These are phyloP conservation scores for Stichopus horrens DNA, from an alignment of 53 echinoderm and acorn worm genomes.

Conservation along the genomic window DNA sequence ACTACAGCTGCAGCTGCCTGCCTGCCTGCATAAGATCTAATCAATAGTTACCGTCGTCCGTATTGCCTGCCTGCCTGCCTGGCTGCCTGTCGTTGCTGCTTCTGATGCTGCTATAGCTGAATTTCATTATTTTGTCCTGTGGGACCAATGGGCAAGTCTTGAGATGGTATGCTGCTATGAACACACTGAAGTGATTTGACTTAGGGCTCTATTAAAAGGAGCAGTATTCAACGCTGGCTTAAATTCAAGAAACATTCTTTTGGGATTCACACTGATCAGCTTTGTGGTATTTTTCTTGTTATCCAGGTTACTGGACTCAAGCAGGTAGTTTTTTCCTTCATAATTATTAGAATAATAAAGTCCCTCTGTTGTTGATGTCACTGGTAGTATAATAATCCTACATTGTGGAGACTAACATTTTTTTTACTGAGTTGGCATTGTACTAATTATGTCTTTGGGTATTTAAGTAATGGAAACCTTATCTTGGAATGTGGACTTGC, in stretches of 20 bases:
- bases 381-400: too few relatives aligned
- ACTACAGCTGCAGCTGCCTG: not conserved
- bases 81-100: too few relatives aligned
- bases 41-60: constrained; percentile 2
- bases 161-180: constrained; percentile 29
- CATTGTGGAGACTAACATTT: too few relatives aligned
- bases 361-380: too few relatives aligned
- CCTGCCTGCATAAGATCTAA: constrained; percentile 12
- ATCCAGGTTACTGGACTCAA: not conserved
- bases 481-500: too few relatives aligned
- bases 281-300: too few relatives aligned
- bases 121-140: constrained; percentile 31
- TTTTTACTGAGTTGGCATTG: too few relatives aligned
- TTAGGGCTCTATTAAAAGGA: constrained; percentile 1
- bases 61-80: not conserved
- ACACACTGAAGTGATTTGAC: not conserved
- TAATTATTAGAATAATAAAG: too few relatives aligned
- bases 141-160: constrained; percentile 26
- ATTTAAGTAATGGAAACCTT: too few relatives aligned
- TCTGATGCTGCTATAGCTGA: not conserved
- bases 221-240: not conserved
- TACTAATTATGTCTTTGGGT: too few relatives aligned
- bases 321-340: not conserved
- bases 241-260: not conserved
- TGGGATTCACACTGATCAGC: too few relatives aligned